Base-by-base conservation (phyloP, 1,140 invertebrate species). In the Pseudomyrmex flavicornis region DNA sequence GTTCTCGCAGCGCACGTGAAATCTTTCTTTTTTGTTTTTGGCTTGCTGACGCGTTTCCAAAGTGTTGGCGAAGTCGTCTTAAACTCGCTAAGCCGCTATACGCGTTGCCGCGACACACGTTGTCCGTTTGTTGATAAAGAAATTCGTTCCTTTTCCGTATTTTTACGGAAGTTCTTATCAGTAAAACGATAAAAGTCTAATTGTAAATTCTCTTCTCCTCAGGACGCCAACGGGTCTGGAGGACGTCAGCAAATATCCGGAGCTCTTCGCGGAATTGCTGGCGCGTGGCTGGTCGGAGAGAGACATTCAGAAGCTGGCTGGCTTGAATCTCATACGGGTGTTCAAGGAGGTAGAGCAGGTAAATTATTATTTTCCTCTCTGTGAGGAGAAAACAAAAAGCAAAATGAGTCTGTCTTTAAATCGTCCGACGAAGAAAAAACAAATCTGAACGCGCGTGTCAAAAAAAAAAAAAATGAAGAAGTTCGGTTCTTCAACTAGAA, bases 181-280 rank as follows among this genome's bases (percentile, higher is more conserved):
- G 22, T 46, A 22, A 72, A 80, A 80, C 26, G 26, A 26, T 26
- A 70, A 80, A 80, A 56, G 4, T 59, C 54, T 80, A 54, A 79
- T 79, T 54, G 44, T 75, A 82, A 73, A 75, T 75, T 75, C 56
- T 82, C 76, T 76, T 73, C 5, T 35, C 90, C 92, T 20, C 91
- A 97, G 97, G 91, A 96, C 97, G 48, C 95, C 97, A 56, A 95
- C 95, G 69, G 97, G 97, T 12, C 93, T 98, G 83, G 97, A 98
- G 92, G 97, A 98, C 93, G 97, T 98, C 3, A 98, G 97, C 48
- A 97, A 96, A 90, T 98, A 98, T 93, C 97, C 97, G 2, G 95
- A 96, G 87, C 94, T 98, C 65, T 97, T 96, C 90, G 96, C 96
- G 1, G 95, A 96, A 77, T 93, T 97, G 10, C 92, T 97, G 61